Conservation (phyloP, 2,888 invertebrate species). For the Drosophila mimetica region DNA sequence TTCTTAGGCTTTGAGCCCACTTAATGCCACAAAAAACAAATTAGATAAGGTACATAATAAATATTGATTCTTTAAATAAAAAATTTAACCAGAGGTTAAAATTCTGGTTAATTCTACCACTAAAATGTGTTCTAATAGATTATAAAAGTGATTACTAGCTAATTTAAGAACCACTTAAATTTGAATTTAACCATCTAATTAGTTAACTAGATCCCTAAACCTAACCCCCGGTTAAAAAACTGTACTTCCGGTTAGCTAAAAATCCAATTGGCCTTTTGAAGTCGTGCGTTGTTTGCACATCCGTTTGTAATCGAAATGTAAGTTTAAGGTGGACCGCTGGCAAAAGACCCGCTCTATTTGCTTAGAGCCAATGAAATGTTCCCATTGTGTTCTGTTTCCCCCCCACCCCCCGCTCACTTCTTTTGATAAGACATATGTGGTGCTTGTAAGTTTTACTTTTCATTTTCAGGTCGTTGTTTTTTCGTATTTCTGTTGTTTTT, state of each 20-base stretch:
- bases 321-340: constrained; percentile 21
- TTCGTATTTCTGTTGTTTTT: constrained; percentile 10
- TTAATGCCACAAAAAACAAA: not conserved
- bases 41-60: not conserved
- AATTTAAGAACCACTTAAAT: no score
- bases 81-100: not conserved
- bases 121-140: no score
- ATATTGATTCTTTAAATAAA: not conserved
- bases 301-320: constrained; percentile 14
- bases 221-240: not conserved
- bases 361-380: constrained; percentile 42
- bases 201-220: not conserved
- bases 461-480: constrained; percentile 20
- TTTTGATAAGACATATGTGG: constrained; percentile 56
- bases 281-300: constrained; percentile 10
- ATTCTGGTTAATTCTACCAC: no score
- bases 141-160: no score
- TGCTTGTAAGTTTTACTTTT: constrained; percentile 49
- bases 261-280: constrained; percentile 9
- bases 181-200: no score
- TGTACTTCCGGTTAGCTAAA: constrained; percentile 12
- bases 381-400: constrained; percentile 41
- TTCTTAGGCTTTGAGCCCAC: no score
- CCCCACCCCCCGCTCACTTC: constrained; percentile 11
- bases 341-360: constrained; percentile 43